Evolutionary conservation across 2,113 vertebrate species (phyloP).

Genomic region (Naja naja): DNA sequence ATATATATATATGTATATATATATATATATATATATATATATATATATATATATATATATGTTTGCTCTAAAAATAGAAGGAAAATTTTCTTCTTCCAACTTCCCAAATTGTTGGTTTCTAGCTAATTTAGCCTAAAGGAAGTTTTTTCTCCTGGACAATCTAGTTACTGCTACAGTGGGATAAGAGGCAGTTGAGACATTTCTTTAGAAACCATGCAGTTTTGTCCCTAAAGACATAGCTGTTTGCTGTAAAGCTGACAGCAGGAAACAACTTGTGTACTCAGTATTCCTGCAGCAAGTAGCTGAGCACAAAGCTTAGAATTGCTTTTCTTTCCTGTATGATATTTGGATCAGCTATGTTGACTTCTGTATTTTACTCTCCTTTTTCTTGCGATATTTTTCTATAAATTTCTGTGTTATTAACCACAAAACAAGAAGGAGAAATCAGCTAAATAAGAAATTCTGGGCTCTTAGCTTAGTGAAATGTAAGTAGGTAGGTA

Average conservation of each 20-base stretch:
- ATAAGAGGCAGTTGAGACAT: background rate
- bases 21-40: no score
- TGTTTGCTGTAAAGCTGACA: background rate
- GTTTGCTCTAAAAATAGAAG: background rate
- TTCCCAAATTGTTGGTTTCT: background rate
- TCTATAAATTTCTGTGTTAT: background rate
- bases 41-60: no score
- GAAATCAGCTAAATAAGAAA: background rate
- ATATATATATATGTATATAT: no score
- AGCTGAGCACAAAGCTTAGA: background rate
- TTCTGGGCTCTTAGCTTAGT: background rate
- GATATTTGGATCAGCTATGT: background rate
- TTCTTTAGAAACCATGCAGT: constrained; percentile 1
- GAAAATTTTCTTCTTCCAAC: background rate
- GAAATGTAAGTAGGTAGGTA: background rate
- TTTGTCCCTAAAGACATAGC: background rate
- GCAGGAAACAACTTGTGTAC: background rate
- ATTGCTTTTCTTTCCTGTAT: background rate
- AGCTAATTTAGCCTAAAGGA: background rate
- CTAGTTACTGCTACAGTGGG: background rate
- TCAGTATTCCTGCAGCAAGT: background rate
- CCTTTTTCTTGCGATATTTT: background rate
- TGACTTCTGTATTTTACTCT: background rate
- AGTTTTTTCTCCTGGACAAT: background rate
- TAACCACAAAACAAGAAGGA: background rate